A percentile compares a stretch with the other conserved stretches of the same genome.
phyloP scores from a whole-genome alignment of 2,888 invertebrate species.

The Hydropsyche betteni region DNA sequence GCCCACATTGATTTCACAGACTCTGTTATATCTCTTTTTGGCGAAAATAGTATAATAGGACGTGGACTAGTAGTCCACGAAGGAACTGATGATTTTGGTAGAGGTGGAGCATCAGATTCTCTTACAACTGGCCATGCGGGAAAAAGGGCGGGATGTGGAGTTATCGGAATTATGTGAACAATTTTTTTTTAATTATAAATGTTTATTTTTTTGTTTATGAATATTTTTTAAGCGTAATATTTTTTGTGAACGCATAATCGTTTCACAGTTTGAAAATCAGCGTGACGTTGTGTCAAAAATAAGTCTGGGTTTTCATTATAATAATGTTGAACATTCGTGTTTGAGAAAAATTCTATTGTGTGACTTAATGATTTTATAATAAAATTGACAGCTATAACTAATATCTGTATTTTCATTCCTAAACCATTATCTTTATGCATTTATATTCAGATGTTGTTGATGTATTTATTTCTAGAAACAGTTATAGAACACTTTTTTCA shows the following conservation, averaged over 20 bases:
- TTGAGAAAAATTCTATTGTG: too few relatives aligned
- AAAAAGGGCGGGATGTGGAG: conserved; percentile 73
- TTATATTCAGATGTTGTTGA: too few relatives aligned
- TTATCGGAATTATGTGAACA: conserved; percentile 72
- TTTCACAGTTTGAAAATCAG: too few relatives aligned
- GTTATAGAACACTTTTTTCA: too few relatives aligned
- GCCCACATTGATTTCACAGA: conserved; percentile 67
- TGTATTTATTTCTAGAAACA: too few relatives aligned
- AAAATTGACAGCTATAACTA: too few relatives aligned
- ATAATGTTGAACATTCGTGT: too few relatives aligned
- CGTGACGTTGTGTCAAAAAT: too few relatives aligned
- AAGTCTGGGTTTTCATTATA: too few relatives aligned
- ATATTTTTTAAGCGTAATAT: not conserved
- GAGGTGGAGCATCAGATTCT: conserved; percentile 68
- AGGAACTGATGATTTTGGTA: conserved; percentile 73
- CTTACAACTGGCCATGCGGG: conserved; percentile 77
- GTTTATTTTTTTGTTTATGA: not conserved
- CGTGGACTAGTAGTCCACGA: conserved; percentile 75
- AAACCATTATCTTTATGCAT: too few relatives aligned
- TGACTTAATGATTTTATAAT: too few relatives aligned
- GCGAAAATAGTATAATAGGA: conserved; percentile 69
- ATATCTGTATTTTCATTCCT: too few relatives aligned
- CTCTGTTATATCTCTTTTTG: conserved; percentile 65
- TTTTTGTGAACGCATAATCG: not conserved
- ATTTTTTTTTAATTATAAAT: not conserved